Conservation (phyloP, 2,888 invertebrate genomes). For the Phorcus lineatus region DNA sequence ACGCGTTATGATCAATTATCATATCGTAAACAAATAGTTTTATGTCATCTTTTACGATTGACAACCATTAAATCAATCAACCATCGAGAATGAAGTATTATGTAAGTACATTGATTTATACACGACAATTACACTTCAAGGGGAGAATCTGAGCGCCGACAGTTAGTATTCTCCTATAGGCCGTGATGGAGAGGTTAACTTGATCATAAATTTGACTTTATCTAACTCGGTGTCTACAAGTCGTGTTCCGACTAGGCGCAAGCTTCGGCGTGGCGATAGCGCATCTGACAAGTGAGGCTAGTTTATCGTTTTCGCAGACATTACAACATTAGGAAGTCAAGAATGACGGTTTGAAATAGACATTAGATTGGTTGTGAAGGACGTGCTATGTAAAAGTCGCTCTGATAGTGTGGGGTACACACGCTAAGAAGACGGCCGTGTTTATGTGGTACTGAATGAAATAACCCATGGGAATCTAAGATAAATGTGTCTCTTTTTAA, state of each 20-base stretch:
- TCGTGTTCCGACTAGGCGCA: background rate
- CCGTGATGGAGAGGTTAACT: background rate
- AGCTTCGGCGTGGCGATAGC: background rate
- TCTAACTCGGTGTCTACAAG: background rate
- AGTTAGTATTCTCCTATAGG: background rate
- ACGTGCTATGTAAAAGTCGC: background rate
- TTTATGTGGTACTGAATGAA: no score
- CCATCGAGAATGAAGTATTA: no score
- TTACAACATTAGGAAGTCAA: background rate
- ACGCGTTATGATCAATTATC: no score
- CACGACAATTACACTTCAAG: no score
- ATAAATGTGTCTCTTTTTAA: no score
- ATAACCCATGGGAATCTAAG: no score
- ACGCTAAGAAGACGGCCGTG: no score
- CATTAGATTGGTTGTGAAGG: background rate
- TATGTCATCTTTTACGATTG: no score
- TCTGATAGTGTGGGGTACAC: no score
- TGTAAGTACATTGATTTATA: no score
- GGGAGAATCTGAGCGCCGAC: background rate
- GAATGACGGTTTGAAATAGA: background rate
- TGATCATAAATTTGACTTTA: conserved; percentile 5
- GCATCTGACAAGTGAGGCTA: background rate
- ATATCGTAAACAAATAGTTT: no score
- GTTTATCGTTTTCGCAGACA: background rate
- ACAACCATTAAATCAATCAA: no score